phyloP scores from a whole-genome alignment of 2,113 vertebrate genomes.

The Hemiscyllium ocellatum region DNA sequence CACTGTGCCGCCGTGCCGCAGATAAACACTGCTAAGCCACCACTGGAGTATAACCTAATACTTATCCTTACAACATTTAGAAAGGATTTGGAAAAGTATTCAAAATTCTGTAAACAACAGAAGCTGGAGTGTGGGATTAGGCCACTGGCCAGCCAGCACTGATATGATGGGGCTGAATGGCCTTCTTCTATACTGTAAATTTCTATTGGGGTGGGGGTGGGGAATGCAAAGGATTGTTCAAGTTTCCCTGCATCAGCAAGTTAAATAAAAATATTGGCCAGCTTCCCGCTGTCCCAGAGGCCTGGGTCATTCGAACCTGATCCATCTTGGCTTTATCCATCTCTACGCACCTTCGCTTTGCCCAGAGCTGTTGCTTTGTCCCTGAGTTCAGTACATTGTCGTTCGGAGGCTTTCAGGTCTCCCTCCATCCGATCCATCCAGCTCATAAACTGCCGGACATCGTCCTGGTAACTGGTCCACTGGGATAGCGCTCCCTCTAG shows the following conservation, averaged over 20 bases:
- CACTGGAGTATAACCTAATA: no score
- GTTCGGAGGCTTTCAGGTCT: slow-evolving; percentile 67
- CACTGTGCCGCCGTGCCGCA: no score
- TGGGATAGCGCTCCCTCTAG: slow-evolving; percentile 88
- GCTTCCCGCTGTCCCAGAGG: background rate
- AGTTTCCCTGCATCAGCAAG: background rate
- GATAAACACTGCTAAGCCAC: no score
- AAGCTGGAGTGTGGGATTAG: no score
- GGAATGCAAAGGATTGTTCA: no score
- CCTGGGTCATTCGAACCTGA: background rate
- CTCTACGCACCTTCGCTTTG: slow-evolving; percentile 73
- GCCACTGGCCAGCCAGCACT: no score
- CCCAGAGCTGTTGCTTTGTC: slow-evolving; percentile 81
- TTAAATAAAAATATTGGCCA: background rate
- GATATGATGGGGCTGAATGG: no score
- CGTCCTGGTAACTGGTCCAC: slow-evolving; percentile 97
- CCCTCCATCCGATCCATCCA: slow-evolving; percentile 88
- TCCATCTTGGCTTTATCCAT: background rate
- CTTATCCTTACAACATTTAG: no score
- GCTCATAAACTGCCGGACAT: slow-evolving; percentile 77
- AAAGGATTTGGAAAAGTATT: no score
- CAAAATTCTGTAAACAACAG: no score
- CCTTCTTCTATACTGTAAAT: no score
- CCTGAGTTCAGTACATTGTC: slow-evolving; percentile 75
- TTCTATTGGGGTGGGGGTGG: no score